A percentile compares a stretch with the other conserved stretches of the same genome.
These are phyloP conservation scores for Tetranychus truncatus DNA, from an alignment of 2,888 invertebrate genomes.

Conservation along the genomic window DNA sequence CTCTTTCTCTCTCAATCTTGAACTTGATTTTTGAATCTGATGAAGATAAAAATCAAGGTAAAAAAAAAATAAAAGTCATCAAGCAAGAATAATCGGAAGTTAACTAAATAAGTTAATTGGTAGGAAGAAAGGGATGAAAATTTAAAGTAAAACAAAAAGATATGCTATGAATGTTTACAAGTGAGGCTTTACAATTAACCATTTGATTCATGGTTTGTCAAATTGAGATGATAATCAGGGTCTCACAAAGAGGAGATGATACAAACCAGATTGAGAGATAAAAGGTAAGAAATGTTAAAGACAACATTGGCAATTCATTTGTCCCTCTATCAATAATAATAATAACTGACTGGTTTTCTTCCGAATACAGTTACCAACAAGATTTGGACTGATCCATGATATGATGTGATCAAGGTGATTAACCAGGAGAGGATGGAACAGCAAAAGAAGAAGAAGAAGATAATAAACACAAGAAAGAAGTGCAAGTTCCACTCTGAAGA, in stretches of 20 bases:
- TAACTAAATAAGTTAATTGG: not conserved
- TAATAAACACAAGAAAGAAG: not conserved
- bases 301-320: not conserved
- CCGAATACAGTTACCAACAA: not conserved
- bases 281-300: not conserved
- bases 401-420: not conserved
- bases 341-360: not conserved
- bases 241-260: not conserved
- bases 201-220: too few species aligned
- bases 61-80: not conserved
- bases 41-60: not conserved
- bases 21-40: not conserved
- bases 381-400: not conserved
- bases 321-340: not conserved
- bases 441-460: not conserved
- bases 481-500: not conserved
- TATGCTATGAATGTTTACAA: not conserved
- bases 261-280: not conserved
- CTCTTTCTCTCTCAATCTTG: not conserved
- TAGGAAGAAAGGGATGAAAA: not conserved
- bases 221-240: not conserved
- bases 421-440: not conserved
- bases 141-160: not conserved
- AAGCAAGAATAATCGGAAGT: not conserved
- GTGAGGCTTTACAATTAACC: too few species aligned